Base-by-base conservation (phyloP, 2,888 invertebrate species). In the Hypomecis atomaria region DNA sequence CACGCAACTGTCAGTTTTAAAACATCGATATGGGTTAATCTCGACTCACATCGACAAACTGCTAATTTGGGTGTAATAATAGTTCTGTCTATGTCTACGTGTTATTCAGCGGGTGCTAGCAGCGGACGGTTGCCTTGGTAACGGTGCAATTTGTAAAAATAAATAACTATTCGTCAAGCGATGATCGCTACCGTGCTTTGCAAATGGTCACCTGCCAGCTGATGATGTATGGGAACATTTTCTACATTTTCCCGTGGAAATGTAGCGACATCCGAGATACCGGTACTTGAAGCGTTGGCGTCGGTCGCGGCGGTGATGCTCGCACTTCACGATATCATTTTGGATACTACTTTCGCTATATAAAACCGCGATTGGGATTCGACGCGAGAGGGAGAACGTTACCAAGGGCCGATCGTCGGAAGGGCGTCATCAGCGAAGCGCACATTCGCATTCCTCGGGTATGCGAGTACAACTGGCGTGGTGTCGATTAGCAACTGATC, bases 221-320 rank as follows among this genome's bases (percentile, higher is more conserved):
- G 85, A 90, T 86, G 87, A 89, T 86, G 81, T 84, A 88, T 79
- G 89, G 83, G 82, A 92, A 92, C 92, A 92, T 92, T 74, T 69
- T 85, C 90, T 88, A 89, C 89, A 90, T 89, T 79, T 74, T 88
- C 83, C 76, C 75, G 68, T 62, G 66, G 73, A 67, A 66, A 74
- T 74, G 74, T 52, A 65, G 74, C 75, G 74, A 69, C 78, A 71
- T 70, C 76, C 71, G 73, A 73, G 76, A 71, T 71, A 74, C 76
- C 71, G 73, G 74, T 55, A 65, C 49, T 59, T 8, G 62, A 52
- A 43, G 50, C 38, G 56, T 59, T 44, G 44, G 3, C 61, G 67
- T 58, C 53, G 52, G 70, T 59, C 48, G 56, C 52, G 33, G 61
- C 44, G 42, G 48, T n/a, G 42, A 11, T 33, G 42, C 49, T 67